These are phyloP conservation scores for Phania funesta DNA, from an alignment of 2,888 invertebrate species.

Conservation along the genomic window DNA sequence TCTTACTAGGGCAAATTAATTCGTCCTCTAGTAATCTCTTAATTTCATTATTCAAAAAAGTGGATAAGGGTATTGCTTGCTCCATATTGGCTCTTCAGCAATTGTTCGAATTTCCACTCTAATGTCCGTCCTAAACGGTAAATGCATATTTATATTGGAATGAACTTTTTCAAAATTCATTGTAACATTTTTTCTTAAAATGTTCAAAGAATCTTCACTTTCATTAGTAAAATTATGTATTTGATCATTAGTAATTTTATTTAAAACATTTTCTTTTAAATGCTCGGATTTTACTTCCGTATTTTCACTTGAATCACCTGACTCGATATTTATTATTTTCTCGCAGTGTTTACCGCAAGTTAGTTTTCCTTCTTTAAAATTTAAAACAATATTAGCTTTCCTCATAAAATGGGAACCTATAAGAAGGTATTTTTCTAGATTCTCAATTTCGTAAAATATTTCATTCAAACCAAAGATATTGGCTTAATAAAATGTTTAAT, in stretches of 20 bases:
- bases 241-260: neutral
- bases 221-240: neutral
- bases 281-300: too few species aligned
- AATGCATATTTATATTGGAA: neutral
- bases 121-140: neutral
- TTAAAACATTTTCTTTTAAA: neutral
- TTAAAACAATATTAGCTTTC: neutral
- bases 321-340: neutral
- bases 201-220: neutral
- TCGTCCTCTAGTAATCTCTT: neutral
- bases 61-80: neutral
- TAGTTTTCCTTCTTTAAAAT: neutral
- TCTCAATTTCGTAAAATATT: neutral
- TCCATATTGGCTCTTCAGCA: neutral
- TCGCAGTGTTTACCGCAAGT: too few species aligned
- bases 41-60: neutral
- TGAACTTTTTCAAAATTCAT: neutral
- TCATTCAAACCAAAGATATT: neutral
- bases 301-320: too few species aligned
- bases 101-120: neutral
- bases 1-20: constrained; percentile 4
- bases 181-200: too few species aligned
- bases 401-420: neutral
- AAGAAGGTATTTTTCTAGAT: neutral
- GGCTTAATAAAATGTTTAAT: too few species aligned